Conservation (phyloP, 2,113 vertebrate genomes). For the Sphyrna mokarran region DNA sequence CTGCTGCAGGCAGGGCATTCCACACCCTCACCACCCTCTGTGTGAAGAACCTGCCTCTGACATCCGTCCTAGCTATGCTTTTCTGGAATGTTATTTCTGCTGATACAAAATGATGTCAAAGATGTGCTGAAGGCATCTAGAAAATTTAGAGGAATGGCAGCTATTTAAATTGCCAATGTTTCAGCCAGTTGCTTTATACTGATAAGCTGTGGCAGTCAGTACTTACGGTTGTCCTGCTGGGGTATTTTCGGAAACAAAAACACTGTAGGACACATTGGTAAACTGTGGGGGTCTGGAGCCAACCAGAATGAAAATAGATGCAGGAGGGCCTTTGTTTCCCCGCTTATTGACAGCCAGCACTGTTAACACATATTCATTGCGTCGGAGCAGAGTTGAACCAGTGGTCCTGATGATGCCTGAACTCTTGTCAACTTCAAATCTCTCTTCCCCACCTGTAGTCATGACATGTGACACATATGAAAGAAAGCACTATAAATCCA, state of each 20-base stretch:
- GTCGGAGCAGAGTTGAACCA: constrained; percentile 60
- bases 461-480: background rate
- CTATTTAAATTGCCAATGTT: constrained; percentile 1
- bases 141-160: background rate
- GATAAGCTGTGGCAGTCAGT: background rate
- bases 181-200: background rate
- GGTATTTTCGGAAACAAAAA: constrained; percentile 67
- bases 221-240: constrained; percentile 68
- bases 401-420: constrained; percentile 68
- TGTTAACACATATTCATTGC: constrained; percentile 69
- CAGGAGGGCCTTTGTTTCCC: constrained; percentile 55
- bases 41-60: too few species aligned
- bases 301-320: constrained; percentile 63
- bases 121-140: background rate
- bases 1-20: too few species aligned
- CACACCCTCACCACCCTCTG: too few species aligned
- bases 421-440: constrained; percentile 66
- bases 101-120: background rate
- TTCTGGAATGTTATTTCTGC: constrained; percentile 8
- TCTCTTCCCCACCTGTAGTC: constrained; percentile 63
- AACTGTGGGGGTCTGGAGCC: constrained; percentile 76
- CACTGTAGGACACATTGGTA: constrained; percentile 68
- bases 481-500: constrained; percentile 1
- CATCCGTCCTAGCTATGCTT: background rate
- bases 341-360: constrained; percentile 63